Percentiles rank a stretch among this genome's conserved stretches.
phyloP scores from a whole-genome alignment of 2,797 vertebrate genomes.

The Parambassis ranga region DNA sequence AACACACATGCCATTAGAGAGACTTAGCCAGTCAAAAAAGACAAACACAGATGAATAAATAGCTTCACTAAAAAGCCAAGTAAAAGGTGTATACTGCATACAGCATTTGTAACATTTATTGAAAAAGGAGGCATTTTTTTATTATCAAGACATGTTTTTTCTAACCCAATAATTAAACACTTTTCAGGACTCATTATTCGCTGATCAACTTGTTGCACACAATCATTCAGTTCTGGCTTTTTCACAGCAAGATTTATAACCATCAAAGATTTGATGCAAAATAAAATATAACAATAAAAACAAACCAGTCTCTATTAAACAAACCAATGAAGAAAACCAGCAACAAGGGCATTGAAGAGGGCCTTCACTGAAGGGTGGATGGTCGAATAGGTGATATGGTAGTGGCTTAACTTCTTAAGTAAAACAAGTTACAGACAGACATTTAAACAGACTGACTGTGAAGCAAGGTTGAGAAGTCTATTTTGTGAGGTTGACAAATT shows the following conservation, averaged over 20 bases:
- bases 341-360: neutral
- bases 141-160: neutral
- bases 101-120: neutral
- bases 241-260: neutral
- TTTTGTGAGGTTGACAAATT: neutral
- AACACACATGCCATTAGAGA: slow-evolving; percentile 5
- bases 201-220: neutral
- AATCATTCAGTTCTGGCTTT: neutral
- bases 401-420: too few species aligned
- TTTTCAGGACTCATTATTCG: neutral
- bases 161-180: neutral
- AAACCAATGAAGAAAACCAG: neutral
- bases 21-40: neutral
- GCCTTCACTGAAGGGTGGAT: neutral
- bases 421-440: too few species aligned
- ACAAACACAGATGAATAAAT: neutral
- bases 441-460: too few species aligned
- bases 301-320: neutral
- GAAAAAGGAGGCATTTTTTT: neutral
- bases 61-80: neutral
- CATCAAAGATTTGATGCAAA: neutral
- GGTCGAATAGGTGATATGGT: neutral
- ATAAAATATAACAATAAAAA: neutral
- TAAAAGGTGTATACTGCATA: neutral
- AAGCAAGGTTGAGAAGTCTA: too few species aligned